A percentile compares a stretch with the other conserved stretches of the same genome.
These are phyloP conservation scores for Capreolus pygargus DNA, from an alignment of 2,113 vertebrate species.

Conservation along the genomic window DNA sequence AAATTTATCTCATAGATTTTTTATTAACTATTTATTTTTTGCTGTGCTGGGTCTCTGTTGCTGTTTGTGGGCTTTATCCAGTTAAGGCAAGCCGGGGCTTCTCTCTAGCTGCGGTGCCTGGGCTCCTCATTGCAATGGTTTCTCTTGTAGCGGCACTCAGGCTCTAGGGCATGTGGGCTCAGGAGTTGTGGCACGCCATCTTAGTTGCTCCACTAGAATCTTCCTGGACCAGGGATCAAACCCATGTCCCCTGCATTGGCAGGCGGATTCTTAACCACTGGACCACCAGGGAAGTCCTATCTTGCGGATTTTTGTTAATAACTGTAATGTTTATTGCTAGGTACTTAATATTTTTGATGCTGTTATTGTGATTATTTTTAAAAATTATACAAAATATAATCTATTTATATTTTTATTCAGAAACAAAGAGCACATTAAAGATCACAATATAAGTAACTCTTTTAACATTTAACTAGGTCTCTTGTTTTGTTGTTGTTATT, in stretches of 20 bases:
- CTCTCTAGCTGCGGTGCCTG: background rate
- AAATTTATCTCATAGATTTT: background rate
- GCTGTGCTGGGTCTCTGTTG: background rate
- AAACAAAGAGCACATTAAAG: slow-evolving; percentile 57
- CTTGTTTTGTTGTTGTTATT: background rate
- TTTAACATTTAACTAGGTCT: slow-evolving; percentile 42
- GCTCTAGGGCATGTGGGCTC: background rate
- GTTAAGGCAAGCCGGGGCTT: background rate
- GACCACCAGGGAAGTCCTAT: background rate
- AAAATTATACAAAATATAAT: background rate
- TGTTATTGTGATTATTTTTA: background rate
- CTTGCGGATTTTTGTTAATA: background rate
- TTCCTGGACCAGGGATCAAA: background rate
- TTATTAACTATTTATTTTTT: background rate
- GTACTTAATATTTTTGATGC: background rate
- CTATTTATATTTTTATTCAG: background rate
- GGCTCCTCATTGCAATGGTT: background rate
- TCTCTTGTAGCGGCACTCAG: background rate
- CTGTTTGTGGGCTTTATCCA: background rate
- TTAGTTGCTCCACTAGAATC: background rate
- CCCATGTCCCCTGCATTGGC: background rate
- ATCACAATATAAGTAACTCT: slow-evolving; percentile 48
- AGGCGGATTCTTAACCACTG: background rate
- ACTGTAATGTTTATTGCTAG: background rate
- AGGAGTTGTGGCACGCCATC: background rate